Evolutionary conservation across 2,797 vertebrate genomes (phyloP).

Genomic region (Microctenopoma lineatum): DNA sequence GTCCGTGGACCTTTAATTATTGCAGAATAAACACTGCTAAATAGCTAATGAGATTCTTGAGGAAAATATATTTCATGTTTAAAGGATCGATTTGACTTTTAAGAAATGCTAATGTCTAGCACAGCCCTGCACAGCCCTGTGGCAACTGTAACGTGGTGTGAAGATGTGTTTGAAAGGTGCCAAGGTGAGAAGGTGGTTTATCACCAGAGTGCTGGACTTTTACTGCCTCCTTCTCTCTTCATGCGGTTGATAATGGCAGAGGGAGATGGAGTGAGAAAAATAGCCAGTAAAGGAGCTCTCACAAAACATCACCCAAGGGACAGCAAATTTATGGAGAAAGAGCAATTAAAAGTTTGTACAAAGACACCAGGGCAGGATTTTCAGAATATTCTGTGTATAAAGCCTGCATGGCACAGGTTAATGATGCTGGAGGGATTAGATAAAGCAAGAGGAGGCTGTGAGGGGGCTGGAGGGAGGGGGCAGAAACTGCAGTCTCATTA

Average conservation of each 20-base stretch:
- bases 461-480: conserved; percentile 43
- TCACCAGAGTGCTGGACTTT: conserved; percentile 51
- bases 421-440: conserved; percentile 76
- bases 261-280: conserved; percentile 56
- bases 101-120: conserved; percentile 57
- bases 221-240: conserved; percentile 39
- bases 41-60: conserved; percentile 66
- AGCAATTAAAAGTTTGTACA: conserved; percentile 80
- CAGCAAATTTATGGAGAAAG: conserved; percentile 67
- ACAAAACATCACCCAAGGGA: conserved; percentile 62
- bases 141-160: conserved; percentile 49
- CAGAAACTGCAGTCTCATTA: conserved; percentile 76
- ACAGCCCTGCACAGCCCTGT: conserved; percentile 13
- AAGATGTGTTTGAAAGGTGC: conserved; percentile 45
- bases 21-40: conserved; percentile 70
- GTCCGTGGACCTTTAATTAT: conserved; percentile 71
- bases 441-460: conserved; percentile 48
- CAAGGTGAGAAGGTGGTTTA: conserved; percentile 58
- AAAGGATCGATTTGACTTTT: conserved; percentile 68
- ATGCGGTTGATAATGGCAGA: conserved; percentile 52
- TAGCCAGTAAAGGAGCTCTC: conserved; percentile 39
- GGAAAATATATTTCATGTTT: conserved; percentile 68
- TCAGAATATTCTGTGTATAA: conserved; percentile 62
- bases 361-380: conserved; percentile 65
- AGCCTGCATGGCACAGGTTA: conserved; percentile 75